Conservation (phyloP, 2,113 vertebrate genomes). For the Channa maculata region DNA sequence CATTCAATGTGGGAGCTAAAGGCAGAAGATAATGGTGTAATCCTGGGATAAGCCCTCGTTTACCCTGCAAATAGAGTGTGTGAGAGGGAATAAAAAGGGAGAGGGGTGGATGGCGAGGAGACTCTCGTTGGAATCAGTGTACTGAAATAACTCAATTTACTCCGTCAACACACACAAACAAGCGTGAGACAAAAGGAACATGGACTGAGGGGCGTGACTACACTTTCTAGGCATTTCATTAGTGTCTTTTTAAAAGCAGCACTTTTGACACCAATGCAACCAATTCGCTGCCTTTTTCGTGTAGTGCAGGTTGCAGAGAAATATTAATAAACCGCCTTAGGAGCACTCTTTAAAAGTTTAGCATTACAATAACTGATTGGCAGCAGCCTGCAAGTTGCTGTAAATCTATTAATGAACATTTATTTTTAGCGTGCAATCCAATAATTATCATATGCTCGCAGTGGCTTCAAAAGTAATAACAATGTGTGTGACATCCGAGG, state of each 20-base stretch:
- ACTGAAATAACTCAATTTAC: slow-evolving; percentile 55
- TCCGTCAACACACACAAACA: slow-evolving; percentile 39
- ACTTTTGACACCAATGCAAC: too few species aligned
- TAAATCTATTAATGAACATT: too few species aligned
- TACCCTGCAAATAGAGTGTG: slow-evolving; percentile 59
- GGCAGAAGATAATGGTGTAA: slow-evolving; percentile 69
- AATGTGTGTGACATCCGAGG: too few species aligned
- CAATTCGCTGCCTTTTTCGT: too few species aligned
- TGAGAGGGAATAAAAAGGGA: not conserved
- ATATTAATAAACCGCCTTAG: too few species aligned
- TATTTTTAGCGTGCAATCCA: too few species aligned
- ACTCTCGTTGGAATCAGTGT: slow-evolving; percentile 29
- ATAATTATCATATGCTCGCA: too few species aligned
- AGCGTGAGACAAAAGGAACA: slow-evolving; percentile 2
- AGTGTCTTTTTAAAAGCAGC: not conserved
- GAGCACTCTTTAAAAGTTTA: too few species aligned
- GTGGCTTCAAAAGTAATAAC: too few species aligned
- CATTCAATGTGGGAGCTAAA: slow-evolving; percentile 56
- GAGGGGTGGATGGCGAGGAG: not conserved
- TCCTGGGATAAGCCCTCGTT: slow-evolving; percentile 62
- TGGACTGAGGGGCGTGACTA: not conserved
- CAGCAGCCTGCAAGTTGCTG: too few species aligned
- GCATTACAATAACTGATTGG: too few species aligned
- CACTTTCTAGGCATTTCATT: slow-evolving; percentile 38
- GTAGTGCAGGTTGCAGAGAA: too few species aligned